Base-by-base conservation (phyloP, 2,888 invertebrate species). In the Pachymerium ferrugineum region DNA sequence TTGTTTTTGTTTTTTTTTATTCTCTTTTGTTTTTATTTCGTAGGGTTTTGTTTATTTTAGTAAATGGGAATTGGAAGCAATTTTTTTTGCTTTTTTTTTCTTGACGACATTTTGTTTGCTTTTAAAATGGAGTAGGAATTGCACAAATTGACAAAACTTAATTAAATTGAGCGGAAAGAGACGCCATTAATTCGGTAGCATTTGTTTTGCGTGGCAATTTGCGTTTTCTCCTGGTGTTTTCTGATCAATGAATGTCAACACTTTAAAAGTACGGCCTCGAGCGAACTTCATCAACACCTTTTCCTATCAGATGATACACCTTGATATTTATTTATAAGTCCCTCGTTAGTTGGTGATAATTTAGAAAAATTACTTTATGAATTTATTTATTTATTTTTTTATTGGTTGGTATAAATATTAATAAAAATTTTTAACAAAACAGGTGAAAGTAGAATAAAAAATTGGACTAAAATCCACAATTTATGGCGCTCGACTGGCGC, bases 141-240 rank as follows among this genome's bases (percentile, higher is more conserved):
- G 54, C 54, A 54, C 54, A 54, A 54, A 54, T 54, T 54, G 54
- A 54, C 54, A 28, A 54, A 54, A 54, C 22, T 54, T 54, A 54
- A 54, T 54, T 54, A 54, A 54, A 54, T 54, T 54, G 54, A 54
- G 54, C 54, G 54, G 54, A 54, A 54, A 28, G 54, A 54, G 54
- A 19, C 54, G 54, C 54, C 54, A 54, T 54, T 54, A 54, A 54
- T 54, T 54, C 54, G 54, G 54, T 54, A 28, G 54, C 54, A 54
- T 54, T 54, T 54, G 54, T 54, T 54, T 54, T 54, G 54, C 54
- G 54, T 54, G 54, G 54, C 54, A 54, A 54, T 54, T 54, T 54
- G 54, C 54, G 25, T 54, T 54, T 22, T n/a, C n/a, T n/a, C n/a
- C n/a, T n/a, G 25, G 54, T 54, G 54, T 54, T 54, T 54, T 54